Base-by-base conservation (phyloP, 1,140 invertebrate genomes). In the Solenopsis fugax region DNA sequence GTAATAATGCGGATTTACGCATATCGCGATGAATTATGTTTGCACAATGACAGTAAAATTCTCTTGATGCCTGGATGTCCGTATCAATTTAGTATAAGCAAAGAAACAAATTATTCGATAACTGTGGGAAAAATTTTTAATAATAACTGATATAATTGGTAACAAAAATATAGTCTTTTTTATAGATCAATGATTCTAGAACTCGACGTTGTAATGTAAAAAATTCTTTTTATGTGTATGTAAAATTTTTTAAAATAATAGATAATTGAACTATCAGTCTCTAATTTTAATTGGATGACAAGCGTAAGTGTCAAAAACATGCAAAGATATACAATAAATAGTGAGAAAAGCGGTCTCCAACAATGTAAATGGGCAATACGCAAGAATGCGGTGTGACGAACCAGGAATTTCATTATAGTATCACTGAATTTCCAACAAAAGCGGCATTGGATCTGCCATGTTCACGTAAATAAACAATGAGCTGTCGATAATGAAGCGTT, bases 391-490 rank as follows among this genome's bases (percentile, higher is more conserved):
- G 12, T 37, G 72, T 41, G 21, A 60, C 7, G 52, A 58, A 58
- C 5, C 52, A 76, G 52, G n/a, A 76, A 76, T 76, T 76, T 76
- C n/a, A 76, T 76, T 76, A 45, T 9, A 9, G 16, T 24, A 60
- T 76, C n/a, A 24, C 37, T 41, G 54, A 76, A 58, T 76, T 76
- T 76, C 21, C 54, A 76, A 76, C 37, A 45, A 76, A 60, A 76
- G 73, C 73, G 16, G 13, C 34, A 54, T 73, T 5, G 34, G 52
- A 73, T 3, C 67, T 71, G 29, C 29, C 34, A 41, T 7, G 4
- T 76, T 56, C 9, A 37, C 54, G 16, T 21, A 41, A 60, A 60
- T 76, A 76, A 76, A 76, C 73, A 76, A 76, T 76, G 21, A 60
- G 21, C 54, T 76, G 52, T 76, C 73, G 37, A 76, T 76, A 60